Conservation (phyloP, 2,113 vertebrate species). For the Pomatostomus ruficeps region DNA sequence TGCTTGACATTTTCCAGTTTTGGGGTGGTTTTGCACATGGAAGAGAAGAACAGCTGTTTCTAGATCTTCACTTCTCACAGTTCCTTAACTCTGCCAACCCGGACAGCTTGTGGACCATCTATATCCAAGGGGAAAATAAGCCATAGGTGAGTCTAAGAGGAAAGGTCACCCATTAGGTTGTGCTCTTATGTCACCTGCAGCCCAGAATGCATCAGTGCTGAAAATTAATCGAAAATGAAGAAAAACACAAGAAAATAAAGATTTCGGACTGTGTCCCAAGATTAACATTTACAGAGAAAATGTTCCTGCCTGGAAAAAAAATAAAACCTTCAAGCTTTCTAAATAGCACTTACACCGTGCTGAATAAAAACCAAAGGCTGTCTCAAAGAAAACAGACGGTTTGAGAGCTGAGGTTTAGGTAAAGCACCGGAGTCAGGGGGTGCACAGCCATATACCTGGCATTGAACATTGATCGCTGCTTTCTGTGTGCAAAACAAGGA, state of each 20-base stretch:
- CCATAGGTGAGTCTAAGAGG: neutral
- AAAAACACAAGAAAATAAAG: neutral
- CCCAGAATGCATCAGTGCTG: neutral
- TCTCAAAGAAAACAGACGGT: neutral
- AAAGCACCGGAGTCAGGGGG: neutral
- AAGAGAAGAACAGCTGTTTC: neutral
- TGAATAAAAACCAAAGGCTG: neutral
- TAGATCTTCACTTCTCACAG: neutral
- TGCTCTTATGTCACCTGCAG: neutral
- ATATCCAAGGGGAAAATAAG: neutral
- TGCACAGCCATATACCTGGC: neutral
- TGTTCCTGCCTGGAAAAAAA: neutral
- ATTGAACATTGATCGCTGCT: neutral
- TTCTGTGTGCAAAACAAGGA: constrained; percentile 8
- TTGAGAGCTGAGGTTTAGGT: neutral
- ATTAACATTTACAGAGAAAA: constrained; percentile 17
- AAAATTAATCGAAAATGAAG: neutral
- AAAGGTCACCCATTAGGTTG: neutral
- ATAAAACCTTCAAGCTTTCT: neutral
- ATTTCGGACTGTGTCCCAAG: neutral
- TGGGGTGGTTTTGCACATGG: neutral
- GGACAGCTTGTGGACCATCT: neutral
- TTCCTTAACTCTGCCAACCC: neutral
- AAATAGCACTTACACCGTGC: neutral
- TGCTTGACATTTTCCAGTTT: neutral